These are phyloP conservation scores for Piaya cayana DNA, from an alignment of 2,113 vertebrate genomes.

Conservation along the genomic window DNA sequence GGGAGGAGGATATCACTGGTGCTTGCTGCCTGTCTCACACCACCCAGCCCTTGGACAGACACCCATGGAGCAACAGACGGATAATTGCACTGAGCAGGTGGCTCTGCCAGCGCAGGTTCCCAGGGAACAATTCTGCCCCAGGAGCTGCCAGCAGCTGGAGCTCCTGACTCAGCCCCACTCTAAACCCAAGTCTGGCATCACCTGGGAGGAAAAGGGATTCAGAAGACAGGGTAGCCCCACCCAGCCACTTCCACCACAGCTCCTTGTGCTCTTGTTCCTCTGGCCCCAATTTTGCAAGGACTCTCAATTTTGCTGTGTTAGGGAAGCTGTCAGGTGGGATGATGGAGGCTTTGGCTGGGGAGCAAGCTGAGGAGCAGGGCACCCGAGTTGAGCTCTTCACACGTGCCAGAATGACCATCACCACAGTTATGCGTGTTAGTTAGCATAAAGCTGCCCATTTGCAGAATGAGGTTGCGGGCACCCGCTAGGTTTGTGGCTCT, in stretches of 20 bases:
- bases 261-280: not conserved
- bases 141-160: not conserved
- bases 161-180: not conserved
- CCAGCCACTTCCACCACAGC: not conserved
- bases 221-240: not conserved
- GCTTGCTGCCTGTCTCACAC: not conserved
- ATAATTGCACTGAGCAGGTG: not conserved
- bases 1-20: accelerated
- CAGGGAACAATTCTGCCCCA: not conserved
- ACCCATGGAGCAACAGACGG: not conserved
- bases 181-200: not conserved
- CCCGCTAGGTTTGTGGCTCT: accelerated
- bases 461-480: not conserved
- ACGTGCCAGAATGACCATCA: accelerated
- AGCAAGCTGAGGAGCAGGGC: not conserved
- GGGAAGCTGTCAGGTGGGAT: not conserved
- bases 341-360: not conserved
- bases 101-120: not conserved
- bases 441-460: accelerated
- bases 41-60: not conserved
- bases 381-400: not conserved
- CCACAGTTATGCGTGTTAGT: accelerated
- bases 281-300: accelerated
- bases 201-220: not conserved
- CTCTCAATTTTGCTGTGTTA: accelerated